A percentile compares a stretch with the other conserved stretches of the same genome.
Conservation (phyloP, 2,797 vertebrate genomes). For the Antennarius maculatus region DNA sequence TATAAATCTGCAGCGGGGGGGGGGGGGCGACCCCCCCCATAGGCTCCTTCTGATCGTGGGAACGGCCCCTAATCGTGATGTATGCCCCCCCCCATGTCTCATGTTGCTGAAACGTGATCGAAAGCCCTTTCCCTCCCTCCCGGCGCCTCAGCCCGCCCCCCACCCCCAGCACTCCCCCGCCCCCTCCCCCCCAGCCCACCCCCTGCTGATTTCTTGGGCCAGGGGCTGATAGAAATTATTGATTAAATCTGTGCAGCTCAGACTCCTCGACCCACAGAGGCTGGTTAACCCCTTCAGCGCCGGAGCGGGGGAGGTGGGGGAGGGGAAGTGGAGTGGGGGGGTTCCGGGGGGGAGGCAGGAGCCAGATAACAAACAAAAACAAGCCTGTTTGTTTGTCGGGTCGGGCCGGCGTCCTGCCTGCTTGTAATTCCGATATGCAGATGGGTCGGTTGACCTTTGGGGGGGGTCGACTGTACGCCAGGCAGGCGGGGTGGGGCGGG, state of each 20-base stretch:
- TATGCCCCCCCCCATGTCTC: constrained; percentile 80
- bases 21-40: constrained; percentile 75
- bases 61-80: constrained; percentile 86
- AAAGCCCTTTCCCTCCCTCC: constrained; percentile 82
- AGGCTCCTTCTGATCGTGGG: constrained; percentile 86
- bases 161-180: constrained; percentile 50
- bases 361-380: constrained; percentile 35
- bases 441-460: constrained; percentile 68
- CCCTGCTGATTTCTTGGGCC: constrained; percentile 87
- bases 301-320: constrained; percentile 13
- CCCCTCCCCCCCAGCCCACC: constrained; percentile 68
- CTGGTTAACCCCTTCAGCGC: constrained; percentile 86
- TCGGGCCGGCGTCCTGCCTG: constrained; percentile 16
- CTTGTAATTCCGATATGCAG: constrained; percentile 57
- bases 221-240: constrained; percentile 94
- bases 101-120: constrained; percentile 86
- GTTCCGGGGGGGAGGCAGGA: constrained; percentile 51
- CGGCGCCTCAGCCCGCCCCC: constrained; percentile 67
- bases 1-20: constrained; percentile 75
- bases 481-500: too few relatives aligned
- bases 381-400: constrained; percentile 30
- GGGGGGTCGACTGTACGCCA: constrained; percentile 15
- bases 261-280: constrained; percentile 86
- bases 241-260: constrained; percentile 90
- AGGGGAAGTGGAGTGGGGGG: background rate